Conservation (phyloP, 2,797 vertebrate species). For the Melanotaenia maccullochi region DNA sequence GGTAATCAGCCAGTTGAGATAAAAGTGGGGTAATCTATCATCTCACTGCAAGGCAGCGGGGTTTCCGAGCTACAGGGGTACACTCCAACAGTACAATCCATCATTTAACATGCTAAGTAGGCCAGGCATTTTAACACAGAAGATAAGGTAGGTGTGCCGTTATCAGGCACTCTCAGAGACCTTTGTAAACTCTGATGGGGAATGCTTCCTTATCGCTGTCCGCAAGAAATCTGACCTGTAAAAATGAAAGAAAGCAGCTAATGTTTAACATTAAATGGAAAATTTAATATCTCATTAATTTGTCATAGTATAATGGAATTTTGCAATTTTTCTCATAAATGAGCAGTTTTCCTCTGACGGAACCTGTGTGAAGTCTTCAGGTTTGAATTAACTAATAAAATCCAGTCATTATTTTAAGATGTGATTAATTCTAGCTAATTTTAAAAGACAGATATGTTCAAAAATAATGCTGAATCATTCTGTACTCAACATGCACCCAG, state of each 20-base stretch:
- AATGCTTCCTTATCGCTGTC: constrained; percentile 55
- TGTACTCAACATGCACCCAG: too few species aligned
- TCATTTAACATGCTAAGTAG: constrained; percentile 81
- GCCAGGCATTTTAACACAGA: constrained; percentile 67
- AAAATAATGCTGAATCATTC: too few species aligned
- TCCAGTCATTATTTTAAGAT: too few species aligned
- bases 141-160: constrained; percentile 69
- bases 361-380: too few species aligned
- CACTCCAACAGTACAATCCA: constrained; percentile 68
- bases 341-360: too few species aligned
- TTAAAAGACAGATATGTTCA: too few species aligned
- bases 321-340: too few species aligned
- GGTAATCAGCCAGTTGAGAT: constrained; percentile 75
- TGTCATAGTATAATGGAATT: not conserved
- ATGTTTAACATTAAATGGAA: constrained; percentile 9
- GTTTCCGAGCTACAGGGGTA: constrained; percentile 50
- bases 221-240: not conserved
- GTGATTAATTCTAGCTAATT: too few species aligned
- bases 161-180: constrained; percentile 61
- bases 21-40: constrained; percentile 77
- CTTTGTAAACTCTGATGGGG: constrained; percentile 29
- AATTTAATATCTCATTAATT: constrained; percentile 14
- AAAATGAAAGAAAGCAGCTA: not conserved
- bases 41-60: constrained; percentile 39
- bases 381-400: too few species aligned